These are phyloP conservation scores for Alaudala cheleensis DNA, from an alignment of 2,113 vertebrate species.

Conservation along the genomic window DNA sequence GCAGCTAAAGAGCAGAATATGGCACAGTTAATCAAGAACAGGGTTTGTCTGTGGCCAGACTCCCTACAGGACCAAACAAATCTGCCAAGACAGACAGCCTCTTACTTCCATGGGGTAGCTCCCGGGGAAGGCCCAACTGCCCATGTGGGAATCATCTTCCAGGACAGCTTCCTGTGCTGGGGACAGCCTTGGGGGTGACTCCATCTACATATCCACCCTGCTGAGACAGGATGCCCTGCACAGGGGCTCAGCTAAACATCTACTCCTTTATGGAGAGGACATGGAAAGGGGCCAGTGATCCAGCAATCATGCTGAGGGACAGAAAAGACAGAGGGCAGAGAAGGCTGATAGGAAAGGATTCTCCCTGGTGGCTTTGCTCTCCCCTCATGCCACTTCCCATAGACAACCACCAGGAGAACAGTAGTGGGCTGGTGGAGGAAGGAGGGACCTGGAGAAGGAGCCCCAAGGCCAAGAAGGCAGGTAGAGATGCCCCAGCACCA, in stretches of 20 bases:
- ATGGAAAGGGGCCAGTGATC: not conserved
- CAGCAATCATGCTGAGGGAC: not conserved
- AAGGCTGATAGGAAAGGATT: not conserved
- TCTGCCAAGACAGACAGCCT: not conserved
- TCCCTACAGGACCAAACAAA: not conserved
- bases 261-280: not conserved
- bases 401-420: not conserved
- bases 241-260: not conserved
- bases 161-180: not conserved
- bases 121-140: not conserved
- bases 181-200: fast-evolving
- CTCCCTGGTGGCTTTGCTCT: not conserved
- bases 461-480: not conserved
- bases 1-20: not conserved
- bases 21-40: not conserved
- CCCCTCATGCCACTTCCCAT: not conserved
- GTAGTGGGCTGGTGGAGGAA: not conserved
- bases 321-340: not conserved
- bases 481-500: not conserved
- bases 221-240: not conserved
- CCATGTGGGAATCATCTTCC: not conserved
- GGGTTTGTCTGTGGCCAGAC: not conserved
- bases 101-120: not conserved
- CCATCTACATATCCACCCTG: not conserved
- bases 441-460: not conserved